A percentile compares a stretch with the other conserved stretches of the same genome.
These are phyloP conservation scores for Sylvia borin DNA, from an alignment of 2,797 vertebrate genomes.

Conservation along the genomic window DNA sequence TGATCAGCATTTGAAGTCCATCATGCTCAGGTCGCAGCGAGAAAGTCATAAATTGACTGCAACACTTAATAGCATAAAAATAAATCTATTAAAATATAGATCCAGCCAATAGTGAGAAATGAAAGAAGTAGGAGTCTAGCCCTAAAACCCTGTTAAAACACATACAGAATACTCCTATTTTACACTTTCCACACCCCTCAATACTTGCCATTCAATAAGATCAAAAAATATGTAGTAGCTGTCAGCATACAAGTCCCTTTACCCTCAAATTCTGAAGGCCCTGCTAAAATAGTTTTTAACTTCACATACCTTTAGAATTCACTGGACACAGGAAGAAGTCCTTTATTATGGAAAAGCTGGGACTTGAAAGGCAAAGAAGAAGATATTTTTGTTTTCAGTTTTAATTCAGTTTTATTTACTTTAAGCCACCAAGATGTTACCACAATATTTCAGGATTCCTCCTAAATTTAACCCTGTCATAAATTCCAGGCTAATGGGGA, in stretches of 20 bases:
- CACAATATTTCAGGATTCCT: not conserved
- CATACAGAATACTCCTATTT: not conserved
- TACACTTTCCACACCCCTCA: not conserved
- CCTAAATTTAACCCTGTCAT: not conserved
- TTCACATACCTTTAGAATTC: constrained; percentile 15
- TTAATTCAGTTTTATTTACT: constrained; percentile 16
- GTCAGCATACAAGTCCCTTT: not conserved
- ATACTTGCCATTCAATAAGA: not conserved
- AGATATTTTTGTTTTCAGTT: constrained; percentile 21
- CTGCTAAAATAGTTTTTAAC: constrained; percentile 9
- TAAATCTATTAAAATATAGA: not conserved
- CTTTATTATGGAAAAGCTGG: constrained; percentile 41
- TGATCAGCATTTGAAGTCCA: not conserved
- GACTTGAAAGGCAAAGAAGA: not conserved
- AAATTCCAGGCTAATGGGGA: not conserved
- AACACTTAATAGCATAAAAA: not conserved
- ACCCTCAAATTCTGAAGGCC: not conserved
- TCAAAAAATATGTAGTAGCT: not conserved
- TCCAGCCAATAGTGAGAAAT: not conserved
- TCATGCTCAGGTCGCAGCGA: not conserved
- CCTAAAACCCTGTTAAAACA: not conserved
- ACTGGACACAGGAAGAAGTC: not conserved
- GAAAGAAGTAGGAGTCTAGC: not conserved
- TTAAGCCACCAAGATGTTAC: not conserved
- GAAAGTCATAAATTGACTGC: not conserved